These are phyloP conservation scores for Muricea muricata DNA, from an alignment of 92 coral and sea anemone species.

Conservation along the genomic window DNA sequence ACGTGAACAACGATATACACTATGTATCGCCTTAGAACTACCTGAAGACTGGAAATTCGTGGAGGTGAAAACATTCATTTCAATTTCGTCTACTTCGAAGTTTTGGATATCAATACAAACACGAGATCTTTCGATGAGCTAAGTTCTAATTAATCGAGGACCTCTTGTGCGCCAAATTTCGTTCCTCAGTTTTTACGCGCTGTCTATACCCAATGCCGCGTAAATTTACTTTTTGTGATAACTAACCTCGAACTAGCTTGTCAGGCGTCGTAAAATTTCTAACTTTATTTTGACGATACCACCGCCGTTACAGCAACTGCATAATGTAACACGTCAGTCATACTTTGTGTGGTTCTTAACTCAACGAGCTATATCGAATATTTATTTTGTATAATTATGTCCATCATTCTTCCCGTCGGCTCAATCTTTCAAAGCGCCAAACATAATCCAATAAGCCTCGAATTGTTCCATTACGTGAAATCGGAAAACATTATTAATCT, in stretches of 20 bases:
- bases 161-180: too few species aligned
- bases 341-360: neutral
- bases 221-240: too few species aligned
- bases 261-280: neutral
- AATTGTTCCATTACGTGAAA: neutral
- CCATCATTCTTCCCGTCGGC: neutral
- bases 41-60: too few species aligned
- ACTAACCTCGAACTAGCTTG: neutral
- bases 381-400: neutral
- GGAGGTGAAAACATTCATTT: too few species aligned
- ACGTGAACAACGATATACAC: too few species aligned
- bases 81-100: too few species aligned
- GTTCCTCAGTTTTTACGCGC: too few species aligned
- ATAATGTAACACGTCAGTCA: neutral
- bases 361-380: neutral
- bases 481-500: neutral
- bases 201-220: too few species aligned
- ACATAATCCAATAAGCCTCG: constrained; percentile 3
- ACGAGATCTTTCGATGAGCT: too few species aligned
- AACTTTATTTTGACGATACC: neutral
- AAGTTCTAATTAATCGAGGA: too few species aligned
- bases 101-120: too few species aligned
- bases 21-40: too few species aligned
- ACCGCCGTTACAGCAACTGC: neutral
- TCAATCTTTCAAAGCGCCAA: neutral